phyloP scores from a whole-genome alignment of 2,797 vertebrate genomes.

The Yasuhikotakia modesta region DNA sequence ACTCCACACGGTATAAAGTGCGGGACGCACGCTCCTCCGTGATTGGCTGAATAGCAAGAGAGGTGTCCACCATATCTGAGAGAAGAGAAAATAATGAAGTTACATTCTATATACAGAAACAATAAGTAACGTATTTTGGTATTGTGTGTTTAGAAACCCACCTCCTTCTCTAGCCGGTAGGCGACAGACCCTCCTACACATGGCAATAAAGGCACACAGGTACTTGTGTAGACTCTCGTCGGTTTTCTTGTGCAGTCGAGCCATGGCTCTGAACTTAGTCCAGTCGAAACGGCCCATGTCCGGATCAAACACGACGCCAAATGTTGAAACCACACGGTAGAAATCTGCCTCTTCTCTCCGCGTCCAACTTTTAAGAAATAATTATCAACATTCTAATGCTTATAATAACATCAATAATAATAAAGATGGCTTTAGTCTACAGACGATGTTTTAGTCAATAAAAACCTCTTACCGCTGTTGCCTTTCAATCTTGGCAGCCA shows the following conservation, averaged over 20 bases:
- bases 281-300: slow-evolving; percentile 91
- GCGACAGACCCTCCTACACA: slow-evolving; percentile 95
- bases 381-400: background rate
- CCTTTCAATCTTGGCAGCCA: slow-evolving; percentile 96
- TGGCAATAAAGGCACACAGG: slow-evolving; percentile 92
- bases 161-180: slow-evolving; percentile 92
- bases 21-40: slow-evolving; percentile 97
- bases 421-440: background rate
- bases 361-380: slow-evolving; percentile 84
- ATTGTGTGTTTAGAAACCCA: slow-evolving; percentile 61
- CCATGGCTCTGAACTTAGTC: slow-evolving; percentile 99
- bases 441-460: background rate
- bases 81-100: too few species aligned
- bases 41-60: slow-evolving; percentile 94
- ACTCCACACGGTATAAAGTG: slow-evolving; percentile 93
- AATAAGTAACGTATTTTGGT: too few species aligned
- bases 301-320: slow-evolving; percentile 98
- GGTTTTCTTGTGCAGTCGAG: slow-evolving; percentile 95
- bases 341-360: slow-evolving; percentile 98
- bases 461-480: slow-evolving; percentile 86
- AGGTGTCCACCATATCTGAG: slow-evolving; percentile 84
- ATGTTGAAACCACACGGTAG: slow-evolving; percentile 96
- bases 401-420: too few species aligned
- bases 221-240: slow-evolving; percentile 98
- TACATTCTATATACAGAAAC: background rate